A percentile compares a stretch with the other conserved stretches of the same genome.
These are phyloP conservation scores for Bugulina stolonifera DNA, from an alignment of 2,888 invertebrate species.

Conservation along the genomic window DNA sequence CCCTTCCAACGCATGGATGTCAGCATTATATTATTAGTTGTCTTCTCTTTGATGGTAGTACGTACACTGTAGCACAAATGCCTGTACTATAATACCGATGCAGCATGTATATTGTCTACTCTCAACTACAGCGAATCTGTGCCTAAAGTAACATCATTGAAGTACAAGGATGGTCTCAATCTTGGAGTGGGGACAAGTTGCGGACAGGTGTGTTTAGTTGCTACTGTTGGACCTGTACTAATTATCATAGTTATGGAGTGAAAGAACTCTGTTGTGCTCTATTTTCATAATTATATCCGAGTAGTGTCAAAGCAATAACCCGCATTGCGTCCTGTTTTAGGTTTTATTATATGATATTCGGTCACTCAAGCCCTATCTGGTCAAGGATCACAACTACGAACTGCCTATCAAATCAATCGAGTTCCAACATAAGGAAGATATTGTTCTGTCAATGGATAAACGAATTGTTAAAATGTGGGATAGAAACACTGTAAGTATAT, in stretches of 20 bases:
- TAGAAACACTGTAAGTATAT: conserved; percentile 62
- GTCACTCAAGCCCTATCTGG: conserved; percentile 75
- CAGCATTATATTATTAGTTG: too few species aligned
- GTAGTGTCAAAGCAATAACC: too few species aligned
- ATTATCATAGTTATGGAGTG: too few species aligned
- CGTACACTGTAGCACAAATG: too few species aligned
- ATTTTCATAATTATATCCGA: too few species aligned
- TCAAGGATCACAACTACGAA: conserved; percentile 93
- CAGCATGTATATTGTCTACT: too few species aligned
- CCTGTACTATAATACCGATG: too few species aligned
- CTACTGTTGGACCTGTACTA: too few species aligned
- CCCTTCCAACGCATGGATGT: too few species aligned
- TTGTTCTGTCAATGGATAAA: conserved; percentile 49
- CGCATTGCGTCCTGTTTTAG: conserved; percentile 43
- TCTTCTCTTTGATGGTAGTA: too few species aligned
- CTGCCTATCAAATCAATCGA: conserved; percentile 81
- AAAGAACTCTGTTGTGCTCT: too few species aligned
- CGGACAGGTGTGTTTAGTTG: conserved; percentile 81
- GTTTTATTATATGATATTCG: conserved; percentile 84
- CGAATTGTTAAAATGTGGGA: conserved; percentile 52
- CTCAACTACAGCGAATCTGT: conserved; percentile 30
- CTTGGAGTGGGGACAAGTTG: conserved; percentile 84
- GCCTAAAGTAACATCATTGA: conserved; percentile 46
- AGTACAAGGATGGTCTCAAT: conserved; percentile 54
- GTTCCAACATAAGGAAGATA: conserved; percentile 61